These are phyloP conservation scores for Anolis apletophallus DNA, from an alignment of 2,797 vertebrate species.

Conservation along the genomic window DNA sequence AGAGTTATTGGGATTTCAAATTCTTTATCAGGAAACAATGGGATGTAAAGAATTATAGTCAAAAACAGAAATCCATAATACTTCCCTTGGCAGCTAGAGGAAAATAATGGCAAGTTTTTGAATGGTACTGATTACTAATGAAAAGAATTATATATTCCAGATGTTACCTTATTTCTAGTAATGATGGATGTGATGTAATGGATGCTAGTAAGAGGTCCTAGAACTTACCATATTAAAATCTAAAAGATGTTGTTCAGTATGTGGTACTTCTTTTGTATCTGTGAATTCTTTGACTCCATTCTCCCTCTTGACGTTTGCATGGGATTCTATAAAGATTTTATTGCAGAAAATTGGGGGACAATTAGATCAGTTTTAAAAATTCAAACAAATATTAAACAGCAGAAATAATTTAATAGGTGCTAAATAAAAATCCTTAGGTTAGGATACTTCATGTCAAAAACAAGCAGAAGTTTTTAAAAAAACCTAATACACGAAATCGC, in stretches of 20 bases:
- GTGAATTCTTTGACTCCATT: constrained; percentile 78
- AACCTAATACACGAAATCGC: neutral
- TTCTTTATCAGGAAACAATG: neutral
- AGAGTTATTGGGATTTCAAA: neutral
- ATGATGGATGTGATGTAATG: constrained; percentile 44
- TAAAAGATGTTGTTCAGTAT: constrained; percentile 79
- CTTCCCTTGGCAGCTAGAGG: neutral
- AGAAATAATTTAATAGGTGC: neutral
- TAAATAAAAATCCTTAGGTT: neutral
- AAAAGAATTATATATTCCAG: neutral
- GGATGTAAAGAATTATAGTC: neutral
- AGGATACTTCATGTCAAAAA: neutral
- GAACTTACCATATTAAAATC: constrained; percentile 86
- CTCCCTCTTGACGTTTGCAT: constrained; percentile 79
- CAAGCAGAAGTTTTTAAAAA: neutral
- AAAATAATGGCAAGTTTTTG: neutral
- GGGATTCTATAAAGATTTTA: constrained; percentile 78
- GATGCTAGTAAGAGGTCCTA: constrained; percentile 10
- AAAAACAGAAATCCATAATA: neutral
- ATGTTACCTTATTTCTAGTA: neutral
- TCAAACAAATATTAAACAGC: constrained; percentile 39
- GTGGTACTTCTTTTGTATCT: constrained; percentile 78
- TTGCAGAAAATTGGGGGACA: constrained; percentile 61
- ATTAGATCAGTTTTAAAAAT: constrained; percentile 70
- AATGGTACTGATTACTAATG: neutral